Conservation (phyloP, 2,113 vertebrate species). For the Mirza zaza region DNA sequence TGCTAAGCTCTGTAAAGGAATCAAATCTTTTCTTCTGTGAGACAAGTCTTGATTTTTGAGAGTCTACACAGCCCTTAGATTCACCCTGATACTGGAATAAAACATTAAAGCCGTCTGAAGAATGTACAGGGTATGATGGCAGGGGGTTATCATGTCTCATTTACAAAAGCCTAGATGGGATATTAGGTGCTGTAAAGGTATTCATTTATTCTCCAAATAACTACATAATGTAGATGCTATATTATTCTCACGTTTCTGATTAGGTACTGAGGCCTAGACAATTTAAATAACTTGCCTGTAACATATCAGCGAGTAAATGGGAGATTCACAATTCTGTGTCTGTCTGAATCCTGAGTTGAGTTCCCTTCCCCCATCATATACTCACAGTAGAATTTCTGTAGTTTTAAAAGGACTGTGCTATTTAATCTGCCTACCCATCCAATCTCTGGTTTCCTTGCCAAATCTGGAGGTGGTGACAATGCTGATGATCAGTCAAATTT, state of each 20-base stretch:
- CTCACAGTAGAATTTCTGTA: no score
- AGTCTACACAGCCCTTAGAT: not conserved
- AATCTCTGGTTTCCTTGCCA: not conserved
- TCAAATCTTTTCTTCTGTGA: no score
- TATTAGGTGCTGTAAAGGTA: not conserved
- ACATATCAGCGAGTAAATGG: not conserved
- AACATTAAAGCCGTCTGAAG: not conserved
- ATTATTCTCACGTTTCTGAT: not conserved
- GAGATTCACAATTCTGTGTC: not conserved
- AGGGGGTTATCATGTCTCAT: not conserved
- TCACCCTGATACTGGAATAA: not conserved
- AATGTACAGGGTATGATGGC: not conserved
- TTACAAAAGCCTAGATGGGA: not conserved
- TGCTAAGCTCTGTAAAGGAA: no score
- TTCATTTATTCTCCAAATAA: not conserved
- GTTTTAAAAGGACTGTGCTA: not conserved
- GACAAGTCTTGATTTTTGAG: no score
- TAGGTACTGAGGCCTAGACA: not conserved
- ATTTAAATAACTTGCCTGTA: not conserved
- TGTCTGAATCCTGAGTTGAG: not conserved
- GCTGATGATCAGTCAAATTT: not conserved
- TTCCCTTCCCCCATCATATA: rapidly evolving
- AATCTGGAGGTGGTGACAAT: not conserved
- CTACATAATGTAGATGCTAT: not conserved
- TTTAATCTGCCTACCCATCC: not conserved